Evolutionary conservation across 2,888 invertebrate species (phyloP).

Genomic region (Caenorhabditis zanzibari): DNA sequence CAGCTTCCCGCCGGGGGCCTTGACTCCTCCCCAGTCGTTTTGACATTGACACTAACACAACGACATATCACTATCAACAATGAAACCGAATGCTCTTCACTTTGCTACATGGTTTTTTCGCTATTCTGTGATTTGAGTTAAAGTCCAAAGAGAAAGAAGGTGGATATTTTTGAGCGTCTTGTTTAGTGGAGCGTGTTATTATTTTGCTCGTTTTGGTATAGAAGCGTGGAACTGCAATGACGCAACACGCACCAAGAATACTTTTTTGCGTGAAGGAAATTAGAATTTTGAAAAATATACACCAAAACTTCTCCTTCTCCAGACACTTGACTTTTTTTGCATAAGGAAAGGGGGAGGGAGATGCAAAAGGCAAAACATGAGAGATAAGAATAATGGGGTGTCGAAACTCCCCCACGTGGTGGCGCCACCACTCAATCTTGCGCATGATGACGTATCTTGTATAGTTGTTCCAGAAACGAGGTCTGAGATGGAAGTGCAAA

Average conservation of each 20-base stretch:
- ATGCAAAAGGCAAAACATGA: constrained; percentile 14
- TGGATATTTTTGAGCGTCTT: constrained; percentile 14
- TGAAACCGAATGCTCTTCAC: constrained; percentile 48
- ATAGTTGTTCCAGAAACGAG: constrained; percentile 46
- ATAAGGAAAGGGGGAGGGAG: background rate
- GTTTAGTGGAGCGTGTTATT: constrained; percentile 30
- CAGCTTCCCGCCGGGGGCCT: constrained; percentile 39
- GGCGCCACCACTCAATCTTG: background rate
- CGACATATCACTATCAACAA: constrained; percentile 60
- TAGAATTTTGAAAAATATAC: constrained; percentile 15
- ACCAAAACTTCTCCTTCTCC: background rate
- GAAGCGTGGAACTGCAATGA: constrained; percentile 35
- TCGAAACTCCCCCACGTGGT: constrained; percentile 39
- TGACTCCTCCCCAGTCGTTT: constrained; percentile 53
- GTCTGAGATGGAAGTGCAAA: constrained; percentile 55
- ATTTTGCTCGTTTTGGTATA: constrained; percentile 28
- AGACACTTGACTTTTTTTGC: background rate
- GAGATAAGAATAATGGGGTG: constrained; percentile 37
- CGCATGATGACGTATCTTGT: constrained; percentile 48
- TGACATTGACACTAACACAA: constrained; percentile 66
- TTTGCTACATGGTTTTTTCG: constrained; percentile 28
- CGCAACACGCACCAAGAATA: constrained; percentile 38
- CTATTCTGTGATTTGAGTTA: background rate
- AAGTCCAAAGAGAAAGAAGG: constrained; percentile 19
- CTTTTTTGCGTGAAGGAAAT: constrained; percentile 11